Base-by-base conservation (phyloP, 2,113 vertebrate species). In the Cairina moschata region DNA sequence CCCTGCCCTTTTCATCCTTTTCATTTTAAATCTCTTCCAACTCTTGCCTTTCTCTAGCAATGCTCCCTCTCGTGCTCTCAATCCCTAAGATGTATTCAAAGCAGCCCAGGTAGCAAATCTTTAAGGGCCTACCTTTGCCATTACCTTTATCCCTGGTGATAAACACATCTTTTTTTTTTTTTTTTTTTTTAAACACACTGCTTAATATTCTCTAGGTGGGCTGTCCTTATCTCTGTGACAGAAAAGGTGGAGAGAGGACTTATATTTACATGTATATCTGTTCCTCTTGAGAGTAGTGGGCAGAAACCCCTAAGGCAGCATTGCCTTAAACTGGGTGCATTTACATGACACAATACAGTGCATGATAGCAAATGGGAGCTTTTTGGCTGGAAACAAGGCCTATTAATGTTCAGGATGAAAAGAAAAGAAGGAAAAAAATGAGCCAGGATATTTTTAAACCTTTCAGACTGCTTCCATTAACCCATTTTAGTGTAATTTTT, bases 391-490 rank as follows among this genome's bases (percentile, higher is more conserved):
- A 78, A 95, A 90, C 32, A 79, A 72, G 46, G 22, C 38, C 68
- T 88, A 32, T 91, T 76, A 67, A 16, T 59, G 38, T 71, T 77
- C 68, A 59, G 60, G 42, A 82, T 82, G 76, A 95, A 93, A 88
- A 38, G 29, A 63, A 87, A 81, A 78, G 36, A 36, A 73, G 16
- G 7, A 8, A 22, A 38, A 72, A 13, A 84, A 65, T 7, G 29
- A 74, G 9, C 32, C 18, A n/a, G 18, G 40, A 4, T 93, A 90
- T 93, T 96, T 94, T 96, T 86, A 81, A 55, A 63, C 31, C 29
- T 88, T 91, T 80, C 60, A 85, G 68, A 77, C 40, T 86, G 48
- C 29, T 91, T 86, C 63, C 42, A 77, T 88, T 87, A 95, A 93
- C 75, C 32, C 68, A 74, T 68, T 90, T 96, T 69, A 76, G 56